Conservation (phyloP, 53 echinoderm and acorn worm species). For the Patiria pectinifera region DNA sequence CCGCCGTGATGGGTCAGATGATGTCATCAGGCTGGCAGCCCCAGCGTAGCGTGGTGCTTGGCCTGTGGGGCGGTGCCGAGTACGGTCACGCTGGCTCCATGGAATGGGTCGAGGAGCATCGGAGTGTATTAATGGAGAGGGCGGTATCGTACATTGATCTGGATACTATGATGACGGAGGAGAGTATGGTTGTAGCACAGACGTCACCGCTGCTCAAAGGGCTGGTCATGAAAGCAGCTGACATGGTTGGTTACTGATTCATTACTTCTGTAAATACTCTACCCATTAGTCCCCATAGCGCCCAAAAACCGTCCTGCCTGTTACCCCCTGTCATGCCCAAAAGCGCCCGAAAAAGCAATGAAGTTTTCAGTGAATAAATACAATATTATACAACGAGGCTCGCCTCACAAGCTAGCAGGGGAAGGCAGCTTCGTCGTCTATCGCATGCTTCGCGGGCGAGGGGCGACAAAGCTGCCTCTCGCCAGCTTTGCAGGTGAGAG, state of each 20-base stretch:
- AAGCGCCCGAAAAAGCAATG: too few relatives aligned
- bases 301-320: too few relatives aligned
- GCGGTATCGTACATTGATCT: conserved; percentile 79
- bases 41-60: conserved; percentile 67
- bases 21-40: conserved; percentile 74
- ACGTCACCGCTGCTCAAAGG: conserved; percentile 75
- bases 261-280: neutral
- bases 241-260: conserved; percentile 39
- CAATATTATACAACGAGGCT: too few relatives aligned
- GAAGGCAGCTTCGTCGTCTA: too few relatives aligned
- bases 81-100: conserved; percentile 67
- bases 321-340: too few relatives aligned
- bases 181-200: conserved; percentile 20
- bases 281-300: neutral
- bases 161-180: conserved; percentile 42
- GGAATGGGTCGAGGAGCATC: conserved; percentile 77
- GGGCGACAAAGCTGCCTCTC: too few relatives aligned
- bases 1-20: conserved; percentile 65
- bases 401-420: too few relatives aligned
- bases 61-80: conserved; percentile 78
- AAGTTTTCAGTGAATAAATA: too few relatives aligned
- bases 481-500: too few relatives aligned
- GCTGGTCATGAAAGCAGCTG: conserved; percentile 70
- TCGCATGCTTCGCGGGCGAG: too few relatives aligned
- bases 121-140: conserved; percentile 42